Conservation (phyloP, 23 tunicate genomes). For the Botrylloides violaceus region DNA sequence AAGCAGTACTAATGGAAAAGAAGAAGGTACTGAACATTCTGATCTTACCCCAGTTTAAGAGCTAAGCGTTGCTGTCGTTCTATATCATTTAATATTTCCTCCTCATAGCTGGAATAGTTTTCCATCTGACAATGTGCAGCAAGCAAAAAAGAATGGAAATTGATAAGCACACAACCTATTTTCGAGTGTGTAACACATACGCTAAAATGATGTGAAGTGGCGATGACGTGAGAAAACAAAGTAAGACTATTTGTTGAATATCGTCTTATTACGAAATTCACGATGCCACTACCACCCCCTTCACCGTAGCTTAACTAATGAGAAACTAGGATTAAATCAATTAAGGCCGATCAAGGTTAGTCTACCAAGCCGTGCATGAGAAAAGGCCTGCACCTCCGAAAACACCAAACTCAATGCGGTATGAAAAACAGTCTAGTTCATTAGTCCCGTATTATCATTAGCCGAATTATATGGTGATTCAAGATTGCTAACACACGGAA, state of each 20-base stretch:
- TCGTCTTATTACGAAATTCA: too few relatives aligned
- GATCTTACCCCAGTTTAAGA: constrained; percentile 73
- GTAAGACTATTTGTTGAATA: too few relatives aligned
- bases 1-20: too few relatives aligned
- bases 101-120: constrained; percentile 66
- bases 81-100: constrained; percentile 40
- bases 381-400: too few relatives aligned
- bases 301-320: background rate
- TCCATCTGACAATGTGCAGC: constrained; percentile 52
- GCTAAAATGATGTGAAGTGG: background rate
- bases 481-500: too few relatives aligned
- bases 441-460: too few relatives aligned
- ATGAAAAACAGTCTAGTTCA: too few relatives aligned
- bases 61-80: constrained; percentile 40
- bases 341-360: background rate
- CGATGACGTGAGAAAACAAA: background rate
- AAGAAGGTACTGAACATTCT: too few relatives aligned
- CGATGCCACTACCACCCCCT: background rate
- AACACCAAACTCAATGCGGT: too few relatives aligned
- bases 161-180: background rate
- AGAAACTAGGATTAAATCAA: background rate
- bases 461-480: too few relatives aligned
- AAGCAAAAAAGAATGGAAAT: background rate
- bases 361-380: constrained; percentile 1
- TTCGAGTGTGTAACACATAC: background rate